Conservation (phyloP, 2,888 invertebrate genomes). For the Hirtodrosophila histrioides region DNA sequence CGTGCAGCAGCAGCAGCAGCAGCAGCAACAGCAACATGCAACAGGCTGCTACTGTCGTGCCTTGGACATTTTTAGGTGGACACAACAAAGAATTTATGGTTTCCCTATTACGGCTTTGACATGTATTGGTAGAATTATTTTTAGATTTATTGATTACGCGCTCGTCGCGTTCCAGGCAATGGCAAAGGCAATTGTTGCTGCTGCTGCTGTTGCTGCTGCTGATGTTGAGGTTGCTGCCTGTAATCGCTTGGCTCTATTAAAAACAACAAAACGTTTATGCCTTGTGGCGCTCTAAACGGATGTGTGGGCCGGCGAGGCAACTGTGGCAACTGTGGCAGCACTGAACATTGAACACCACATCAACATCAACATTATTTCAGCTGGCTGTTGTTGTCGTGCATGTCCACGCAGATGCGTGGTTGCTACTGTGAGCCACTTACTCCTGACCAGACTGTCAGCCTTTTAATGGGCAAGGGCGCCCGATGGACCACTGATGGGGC, state of each 20-base stretch:
- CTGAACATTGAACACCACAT: conserved; percentile 46
- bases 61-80: conserved; percentile 72
- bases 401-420: conserved; percentile 61
- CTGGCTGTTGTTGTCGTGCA: conserved; percentile 32
- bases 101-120: conserved; percentile 84
- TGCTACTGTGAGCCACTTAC: conserved; percentile 71
- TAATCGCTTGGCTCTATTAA: conserved; percentile 78
- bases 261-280: conserved; percentile 78
- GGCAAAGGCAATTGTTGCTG: conserved; percentile 56
- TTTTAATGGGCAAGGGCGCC: conserved; percentile 59
- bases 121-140: conserved; percentile 83
- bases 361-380: conserved; percentile 52
- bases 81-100: conserved; percentile 82
- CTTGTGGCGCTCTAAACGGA: conserved; percentile 69
- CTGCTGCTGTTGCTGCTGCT: conserved; percentile 32
- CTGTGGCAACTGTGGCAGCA: conserved; percentile 33
- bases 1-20: conserved; percentile 35
- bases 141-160: conserved; percentile 82
- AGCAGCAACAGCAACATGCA: conserved; percentile 61
- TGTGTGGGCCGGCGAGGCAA: conserved; percentile 46
- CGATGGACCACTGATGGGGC: conserved; percentile 12
- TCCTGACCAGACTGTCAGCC: conserved; percentile 54
- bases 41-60: conserved; percentile 70
- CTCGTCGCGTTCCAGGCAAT: conserved; percentile 67
- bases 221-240: conserved; percentile 41